phyloP scores from a whole-genome alignment of 2,888 invertebrate species.

The Pammene aurita region DNA sequence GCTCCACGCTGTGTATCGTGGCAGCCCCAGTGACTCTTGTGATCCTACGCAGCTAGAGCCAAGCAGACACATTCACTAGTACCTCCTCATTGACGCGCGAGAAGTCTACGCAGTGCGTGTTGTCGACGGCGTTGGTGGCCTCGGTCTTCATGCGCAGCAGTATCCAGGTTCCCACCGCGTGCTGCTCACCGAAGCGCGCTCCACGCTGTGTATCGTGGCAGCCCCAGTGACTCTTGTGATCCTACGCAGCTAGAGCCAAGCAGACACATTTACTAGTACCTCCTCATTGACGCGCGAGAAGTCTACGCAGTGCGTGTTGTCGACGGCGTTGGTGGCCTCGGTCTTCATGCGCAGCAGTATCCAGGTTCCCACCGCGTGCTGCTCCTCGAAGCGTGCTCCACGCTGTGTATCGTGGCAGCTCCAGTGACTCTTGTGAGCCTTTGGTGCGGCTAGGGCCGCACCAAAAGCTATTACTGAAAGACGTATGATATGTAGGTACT shows the following conservation, averaged over 20 bases:
- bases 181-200: constrained; percentile 62
- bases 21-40: constrained; percentile 56
- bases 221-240: constrained; percentile 44
- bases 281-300: constrained; percentile 59
- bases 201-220: constrained; percentile 69
- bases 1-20: constrained; percentile 67
- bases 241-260: no score
- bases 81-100: constrained; percentile 57
- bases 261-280: constrained; percentile 43
- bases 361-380: constrained; percentile 67
- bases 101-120: constrained; percentile 67
- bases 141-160: constrained; percentile 63
- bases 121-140: constrained; percentile 58
- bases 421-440: constrained; percentile 51
- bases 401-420: constrained; percentile 67
- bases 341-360: constrained; percentile 64
- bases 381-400: constrained; percentile 64
- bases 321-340: constrained; percentile 59
- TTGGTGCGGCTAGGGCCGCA: constrained; percentile 46
- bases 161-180: constrained; percentile 70
- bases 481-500: neutral
- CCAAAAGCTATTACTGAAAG: constrained; percentile 46
- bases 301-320: constrained; percentile 65
- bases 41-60: constrained; percentile 47
- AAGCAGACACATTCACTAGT: no score